These are phyloP conservation scores for Aphelenchoides besseyi DNA, from an alignment of 1,140 invertebrate species.

Conservation along the genomic window DNA sequence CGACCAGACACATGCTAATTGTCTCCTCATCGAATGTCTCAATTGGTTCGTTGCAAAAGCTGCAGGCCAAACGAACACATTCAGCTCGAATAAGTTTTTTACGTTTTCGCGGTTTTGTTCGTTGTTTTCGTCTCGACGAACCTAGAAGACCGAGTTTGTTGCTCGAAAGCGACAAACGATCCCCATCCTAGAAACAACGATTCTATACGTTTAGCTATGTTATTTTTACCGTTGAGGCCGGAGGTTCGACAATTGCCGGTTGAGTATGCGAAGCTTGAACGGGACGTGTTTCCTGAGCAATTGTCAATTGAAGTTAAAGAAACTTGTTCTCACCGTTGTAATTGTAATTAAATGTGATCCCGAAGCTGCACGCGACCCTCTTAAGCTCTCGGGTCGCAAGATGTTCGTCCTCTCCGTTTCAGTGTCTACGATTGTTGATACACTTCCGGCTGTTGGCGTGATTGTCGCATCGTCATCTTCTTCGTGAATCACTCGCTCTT, in stretches of 20 bases:
- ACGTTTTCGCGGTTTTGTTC: slow-evolving; percentile 30
- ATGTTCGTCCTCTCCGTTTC: slow-evolving; percentile 17
- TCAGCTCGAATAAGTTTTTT: slow-evolving; percentile 41
- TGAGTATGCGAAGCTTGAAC: slow-evolving; percentile 11
- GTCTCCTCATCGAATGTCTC: slow-evolving; percentile 97
- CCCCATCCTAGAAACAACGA: neutral
- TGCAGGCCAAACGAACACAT: slow-evolving; percentile 70
- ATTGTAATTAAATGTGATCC: slow-evolving; percentile 17
- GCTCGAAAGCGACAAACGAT: neutral
- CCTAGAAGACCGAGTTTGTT: slow-evolving; percentile 26
- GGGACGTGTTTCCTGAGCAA: neutral
- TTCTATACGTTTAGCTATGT: neutral
- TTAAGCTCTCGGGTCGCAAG: slow-evolving; percentile 32
- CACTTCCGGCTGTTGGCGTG: slow-evolving; percentile 9
- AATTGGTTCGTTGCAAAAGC: slow-evolving; percentile 68
- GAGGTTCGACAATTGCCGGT: slow-evolving; percentile 26
- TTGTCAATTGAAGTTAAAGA: neutral
- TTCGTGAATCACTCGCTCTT: slow-evolving; percentile 33
- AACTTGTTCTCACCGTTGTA: no score
- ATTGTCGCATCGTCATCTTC: slow-evolving; percentile 23
- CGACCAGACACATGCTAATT: slow-evolving; percentile 85
- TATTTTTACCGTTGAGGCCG: neutral
- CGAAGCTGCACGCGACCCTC: slow-evolving; percentile 21
- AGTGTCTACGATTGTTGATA: slow-evolving; percentile 21
- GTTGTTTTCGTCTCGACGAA: slow-evolving; percentile 29